Base-by-base conservation (phyloP, 2,888 invertebrate species). In the Amorpha juglandis region DNA sequence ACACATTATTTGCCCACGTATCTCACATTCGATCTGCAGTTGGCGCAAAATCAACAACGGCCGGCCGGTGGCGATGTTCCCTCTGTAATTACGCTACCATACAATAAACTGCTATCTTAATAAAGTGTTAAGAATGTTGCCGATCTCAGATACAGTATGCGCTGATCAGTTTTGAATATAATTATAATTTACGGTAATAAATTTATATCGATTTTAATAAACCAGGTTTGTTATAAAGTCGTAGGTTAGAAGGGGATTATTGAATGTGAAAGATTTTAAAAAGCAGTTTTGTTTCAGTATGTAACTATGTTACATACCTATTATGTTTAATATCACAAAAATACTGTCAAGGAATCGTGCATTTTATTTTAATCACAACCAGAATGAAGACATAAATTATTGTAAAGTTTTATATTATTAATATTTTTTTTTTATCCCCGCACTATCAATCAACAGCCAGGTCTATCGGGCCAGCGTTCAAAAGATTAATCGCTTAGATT, bases 61-160 rank as follows among this genome's bases (percentile, higher is more conserved):
- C 75, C 77, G 75, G 82, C 90, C 90, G 79, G 87, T 90, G 91
- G 92, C 90, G 82, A 78, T 81, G 70, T 67, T 63, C 69, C 70
- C 70, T 71, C 74, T 89, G 78, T 87, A 87, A 91, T 91, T 90
- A 91, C 81, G 81, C 80, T 80, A 77, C 86, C 86, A 86, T 87
- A 82, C 85, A 85, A 88, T 78, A 82, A 79, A 75, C 78, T 78
- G 79, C 81, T 78, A 82, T 84, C 85, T 90, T 91, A 90, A 91
- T 89, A 84, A 84, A 90, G 91, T 90, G 91, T 81, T 90, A 90
- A 91, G 86, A 86, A 86, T 81, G 74, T 79, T 78, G 76, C 73
- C 74, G 79, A 86, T 86, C 77, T 71, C 75, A 76, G 82, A 84
- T 80, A 74, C 45, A 62, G 51, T 38, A 52, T 51, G 3, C 21